Percentiles rank a stretch among this genome's conserved stretches.
Conservation (phyloP, 2,113 vertebrate species). For the Sylvietta virens region DNA sequence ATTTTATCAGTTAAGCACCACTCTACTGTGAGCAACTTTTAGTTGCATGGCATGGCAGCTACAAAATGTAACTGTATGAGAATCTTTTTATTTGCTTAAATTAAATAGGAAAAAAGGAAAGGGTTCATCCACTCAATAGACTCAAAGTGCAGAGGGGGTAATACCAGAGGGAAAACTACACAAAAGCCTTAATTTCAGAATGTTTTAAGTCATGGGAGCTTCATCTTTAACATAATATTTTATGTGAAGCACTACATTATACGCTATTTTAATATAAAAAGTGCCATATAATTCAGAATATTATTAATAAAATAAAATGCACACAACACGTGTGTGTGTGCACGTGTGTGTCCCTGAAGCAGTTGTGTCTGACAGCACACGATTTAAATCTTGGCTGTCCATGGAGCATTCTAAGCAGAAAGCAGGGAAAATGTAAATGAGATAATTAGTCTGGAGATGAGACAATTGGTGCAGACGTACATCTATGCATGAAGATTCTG, state of each 20-base stretch:
- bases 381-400: background rate
- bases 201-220: background rate
- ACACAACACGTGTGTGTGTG: background rate
- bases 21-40: background rate
- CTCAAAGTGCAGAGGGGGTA: background rate
- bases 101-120: background rate
- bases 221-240: background rate
- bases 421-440: constrained; percentile 25
- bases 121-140: background rate
- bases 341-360: background rate
- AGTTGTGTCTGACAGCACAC: background rate
- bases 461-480: background rate
- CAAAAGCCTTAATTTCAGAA: background rate
- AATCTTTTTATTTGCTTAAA: background rate
- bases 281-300: background rate
- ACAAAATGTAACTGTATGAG: background rate
- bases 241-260: background rate
- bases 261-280: background rate
- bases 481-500: background rate
- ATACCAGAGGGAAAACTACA: background rate
- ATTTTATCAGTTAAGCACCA: background rate
- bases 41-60: background rate
- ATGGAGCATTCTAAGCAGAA: background rate
- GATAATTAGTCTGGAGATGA: constrained; percentile 38
- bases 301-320: background rate